Evolutionary conservation across 1,140 invertebrate species (phyloP).

Genomic region (Tyrophagus putrescentiae): DNA sequence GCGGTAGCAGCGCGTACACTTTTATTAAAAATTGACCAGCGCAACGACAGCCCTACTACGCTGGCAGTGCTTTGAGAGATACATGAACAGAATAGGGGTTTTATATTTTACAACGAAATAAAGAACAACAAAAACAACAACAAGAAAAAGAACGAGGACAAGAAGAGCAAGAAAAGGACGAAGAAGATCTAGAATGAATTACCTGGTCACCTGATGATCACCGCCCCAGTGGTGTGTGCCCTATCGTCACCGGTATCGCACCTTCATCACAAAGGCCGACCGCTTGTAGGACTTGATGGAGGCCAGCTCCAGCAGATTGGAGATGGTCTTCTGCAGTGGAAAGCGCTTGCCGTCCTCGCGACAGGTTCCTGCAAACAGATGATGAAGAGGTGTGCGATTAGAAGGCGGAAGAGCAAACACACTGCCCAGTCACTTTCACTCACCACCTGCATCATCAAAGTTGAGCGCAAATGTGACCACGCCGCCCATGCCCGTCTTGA

Average conservation of each 20-base stretch:
- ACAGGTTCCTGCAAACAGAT: constrained; percentile 8
- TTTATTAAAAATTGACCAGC: too few relatives aligned
- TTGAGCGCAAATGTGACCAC: constrained; percentile 30
- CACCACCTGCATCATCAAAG: constrained; percentile 27
- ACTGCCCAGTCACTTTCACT: not conserved
- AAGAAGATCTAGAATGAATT: too few relatives aligned
- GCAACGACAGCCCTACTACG: too few relatives aligned
- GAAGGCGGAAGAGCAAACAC: not conserved
- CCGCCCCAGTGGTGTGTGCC: too few relatives aligned
- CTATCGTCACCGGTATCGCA: not conserved
- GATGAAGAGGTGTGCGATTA: not conserved
- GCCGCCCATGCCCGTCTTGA: constrained; percentile 26
- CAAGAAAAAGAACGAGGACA: too few relatives aligned
- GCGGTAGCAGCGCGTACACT: too few relatives aligned
- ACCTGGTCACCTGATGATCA: too few relatives aligned
- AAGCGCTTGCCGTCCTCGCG: constrained; percentile 17
- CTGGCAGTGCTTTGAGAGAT: too few relatives aligned
- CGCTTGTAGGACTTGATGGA: constrained; percentile 15
- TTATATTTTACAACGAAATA: too few relatives aligned
- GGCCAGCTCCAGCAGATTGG: constrained; percentile 17
- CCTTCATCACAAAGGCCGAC: not conserved
- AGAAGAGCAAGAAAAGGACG: too few relatives aligned
- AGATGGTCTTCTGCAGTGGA: constrained; percentile 19
- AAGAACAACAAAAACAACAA: too few relatives aligned
- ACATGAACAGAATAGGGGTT: too few relatives aligned